Evolutionary conservation across 2,888 invertebrate genomes (phyloP).

Genomic region (Pseudococcus longispinus): DNA sequence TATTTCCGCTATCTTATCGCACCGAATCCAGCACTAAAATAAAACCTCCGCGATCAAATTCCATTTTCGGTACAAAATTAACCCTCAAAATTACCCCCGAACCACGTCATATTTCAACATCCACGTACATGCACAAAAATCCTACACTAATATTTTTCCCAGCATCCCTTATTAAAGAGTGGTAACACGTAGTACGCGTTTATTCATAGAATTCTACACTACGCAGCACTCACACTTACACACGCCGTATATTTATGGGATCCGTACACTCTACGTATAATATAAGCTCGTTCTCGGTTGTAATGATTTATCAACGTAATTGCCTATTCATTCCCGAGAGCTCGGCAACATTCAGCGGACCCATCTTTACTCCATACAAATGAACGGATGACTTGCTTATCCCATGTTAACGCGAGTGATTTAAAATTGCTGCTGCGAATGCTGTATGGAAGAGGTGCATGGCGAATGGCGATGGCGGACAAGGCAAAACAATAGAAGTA

Average conservation of each 20-base stretch:
- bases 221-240: neutral
- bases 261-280: neutral
- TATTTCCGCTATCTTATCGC: neutral
- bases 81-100: neutral
- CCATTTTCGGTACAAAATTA: neutral
- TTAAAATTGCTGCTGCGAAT: constrained; percentile 18
- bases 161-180: neutral
- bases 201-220: neutral
- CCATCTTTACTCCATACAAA: constrained; percentile 20
- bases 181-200: neutral
- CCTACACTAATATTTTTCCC: neutral
- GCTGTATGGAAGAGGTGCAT: neutral
- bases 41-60: neutral
- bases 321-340: constrained; percentile 28
- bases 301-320: constrained; percentile 34
- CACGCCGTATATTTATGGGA: neutral
- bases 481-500: constrained; percentile 38
- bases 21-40: neutral
- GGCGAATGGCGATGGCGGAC: neutral
- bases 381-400: constrained; percentile 31
- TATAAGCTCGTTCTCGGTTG: neutral
- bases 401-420: constrained; percentile 34
- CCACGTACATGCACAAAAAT: neutral
- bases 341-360: constrained; percentile 17
- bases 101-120: neutral